Base-by-base conservation (phyloP, 2,888 invertebrate genomes). In the Chrysolina haemoptera region DNA sequence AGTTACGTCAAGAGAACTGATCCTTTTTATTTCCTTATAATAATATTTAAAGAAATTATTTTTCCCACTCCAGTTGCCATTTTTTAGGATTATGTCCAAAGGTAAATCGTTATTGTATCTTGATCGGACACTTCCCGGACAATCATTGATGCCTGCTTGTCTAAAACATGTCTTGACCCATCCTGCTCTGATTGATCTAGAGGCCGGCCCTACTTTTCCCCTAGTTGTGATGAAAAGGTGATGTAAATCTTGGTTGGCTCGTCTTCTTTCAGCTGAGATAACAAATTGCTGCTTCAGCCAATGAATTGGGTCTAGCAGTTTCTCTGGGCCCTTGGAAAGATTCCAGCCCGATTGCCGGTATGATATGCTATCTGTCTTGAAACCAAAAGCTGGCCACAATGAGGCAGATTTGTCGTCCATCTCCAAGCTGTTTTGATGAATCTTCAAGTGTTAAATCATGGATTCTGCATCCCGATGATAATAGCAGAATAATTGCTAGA, bases 51-150 rank as follows among this genome's bases (percentile, higher is more conserved):
- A 74, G 43, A 74, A 71, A 62, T 68, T 71, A 11, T 40, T 46
- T 40, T 68, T 43, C 12, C 67, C 62, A 14, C 64, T 71, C 73
- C 77, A 77, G 55, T 76, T 76, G 8, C 76, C 77, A 50, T 71
- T 65, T 68, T 50, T 62, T 14, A 74, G 59, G 62, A 77, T 76
- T 14, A 46, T 50, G 55, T 76, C 73, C 46, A 78, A 41, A 41
- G 76, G 70, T 20, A 76, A 16, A 2, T 70, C 62, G 40, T 63
- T 73, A 22, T 73, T 14, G 12, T 20, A 70, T 46, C 76, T 35
- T 27, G n/a, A n/a, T n/a, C n/a, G n/a, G n/a, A n/a, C n/a, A n/a
- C n/a, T n/a, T n/a, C n/a, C n/a, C n/a, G n/a, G n/a, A n/a, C n/a
- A n/a, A n/a, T n/a, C n/a, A n/a, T n/a, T n/a, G n/a, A n/a, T n/a